phyloP scores from a whole-genome alignment of 2,113 vertebrate genomes.

The Cynoglossus semilaevis region DNA sequence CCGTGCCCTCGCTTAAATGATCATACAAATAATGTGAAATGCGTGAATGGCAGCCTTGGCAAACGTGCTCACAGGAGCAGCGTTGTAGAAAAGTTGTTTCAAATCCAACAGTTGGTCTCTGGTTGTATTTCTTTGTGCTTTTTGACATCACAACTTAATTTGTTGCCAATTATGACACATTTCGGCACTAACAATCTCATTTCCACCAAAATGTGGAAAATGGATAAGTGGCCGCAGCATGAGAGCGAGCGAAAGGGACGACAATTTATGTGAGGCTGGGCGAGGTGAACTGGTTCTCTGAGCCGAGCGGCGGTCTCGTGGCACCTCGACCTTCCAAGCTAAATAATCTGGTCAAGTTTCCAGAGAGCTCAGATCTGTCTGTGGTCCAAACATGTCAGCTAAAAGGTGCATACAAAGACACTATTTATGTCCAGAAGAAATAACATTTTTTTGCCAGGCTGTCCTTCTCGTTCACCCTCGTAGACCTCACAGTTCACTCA shows the following conservation, averaged over 20 bases:
- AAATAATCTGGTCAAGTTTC: constrained; percentile 63
- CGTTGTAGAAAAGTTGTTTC: constrained; percentile 21
- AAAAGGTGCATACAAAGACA: constrained; percentile 50
- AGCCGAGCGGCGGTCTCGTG: constrained; percentile 40
- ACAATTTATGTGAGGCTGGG: constrained; percentile 58
- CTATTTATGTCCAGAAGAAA: constrained; percentile 44
- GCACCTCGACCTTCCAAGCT: constrained; percentile 60
- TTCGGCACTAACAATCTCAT: constrained; percentile 34
- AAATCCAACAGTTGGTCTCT: constrained; percentile 24
- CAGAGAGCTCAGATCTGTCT: constrained; percentile 40
- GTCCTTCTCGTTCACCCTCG: constrained; percentile 10
- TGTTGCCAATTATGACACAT: constrained; percentile 48
- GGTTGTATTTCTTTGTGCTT: constrained; percentile 24
- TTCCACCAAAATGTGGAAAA: constrained; percentile 52
- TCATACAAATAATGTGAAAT: constrained; percentile 58
- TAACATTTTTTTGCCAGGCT: constrained; percentile 1
- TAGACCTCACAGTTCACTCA: constrained; percentile 10
- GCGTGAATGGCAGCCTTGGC: constrained; percentile 50
- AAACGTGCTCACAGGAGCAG: constrained; percentile 26
- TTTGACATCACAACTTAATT: constrained; percentile 40
- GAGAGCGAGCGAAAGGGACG: constrained; percentile 40
- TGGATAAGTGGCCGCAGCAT: constrained; percentile 34
- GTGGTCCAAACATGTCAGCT: constrained; percentile 52
- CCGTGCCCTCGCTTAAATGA: constrained; percentile 54
- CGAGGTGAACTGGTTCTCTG: constrained; percentile 41